These are phyloP conservation scores for Leptonema lineaticorne DNA, from an alignment of 1,140 invertebrate species.

Conservation along the genomic window DNA sequence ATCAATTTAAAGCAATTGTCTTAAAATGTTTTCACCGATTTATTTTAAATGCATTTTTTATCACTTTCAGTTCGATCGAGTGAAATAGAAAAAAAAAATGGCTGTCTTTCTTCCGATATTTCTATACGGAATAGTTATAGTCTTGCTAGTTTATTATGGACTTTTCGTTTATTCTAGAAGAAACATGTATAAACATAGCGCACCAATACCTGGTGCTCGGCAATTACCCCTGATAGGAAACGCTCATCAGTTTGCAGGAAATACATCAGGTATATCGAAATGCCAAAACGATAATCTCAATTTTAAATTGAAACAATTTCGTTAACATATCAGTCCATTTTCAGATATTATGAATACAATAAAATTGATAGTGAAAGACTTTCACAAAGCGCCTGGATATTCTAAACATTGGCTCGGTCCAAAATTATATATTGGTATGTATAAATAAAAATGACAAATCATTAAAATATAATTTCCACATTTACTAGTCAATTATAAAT, in stretches of 20 bases:
- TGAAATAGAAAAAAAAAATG: conserved; percentile 11
- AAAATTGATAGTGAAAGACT: conserved; percentile 1
- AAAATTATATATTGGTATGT: conserved; percentile 23
- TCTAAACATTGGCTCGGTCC: conserved; percentile 23
- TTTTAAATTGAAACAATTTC: no score
- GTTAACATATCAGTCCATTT: background rate
- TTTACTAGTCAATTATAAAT: no score
- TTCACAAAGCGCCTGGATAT: conserved; percentile 5
- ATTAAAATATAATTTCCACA: no score
- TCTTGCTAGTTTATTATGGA: background rate
- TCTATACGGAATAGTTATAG: background rate
- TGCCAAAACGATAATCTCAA: no score
- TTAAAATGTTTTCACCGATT: no score
- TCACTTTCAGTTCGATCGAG: conserved; percentile 3
- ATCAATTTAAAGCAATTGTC: no score
- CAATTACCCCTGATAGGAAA: conserved; percentile 30
- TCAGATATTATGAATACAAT: conserved; percentile 22
- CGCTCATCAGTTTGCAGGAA: conserved; percentile 32
- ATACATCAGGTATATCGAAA: conserved; percentile 11
- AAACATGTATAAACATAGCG: conserved; percentile 20
- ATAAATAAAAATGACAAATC: no score
- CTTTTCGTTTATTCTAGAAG: conserved; percentile 17
- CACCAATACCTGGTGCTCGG: background rate
- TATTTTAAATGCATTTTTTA: no score
- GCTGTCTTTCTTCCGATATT: conserved; percentile 15